Conservation (phyloP, 2,797 vertebrate genomes). For the Karalla daura region DNA sequence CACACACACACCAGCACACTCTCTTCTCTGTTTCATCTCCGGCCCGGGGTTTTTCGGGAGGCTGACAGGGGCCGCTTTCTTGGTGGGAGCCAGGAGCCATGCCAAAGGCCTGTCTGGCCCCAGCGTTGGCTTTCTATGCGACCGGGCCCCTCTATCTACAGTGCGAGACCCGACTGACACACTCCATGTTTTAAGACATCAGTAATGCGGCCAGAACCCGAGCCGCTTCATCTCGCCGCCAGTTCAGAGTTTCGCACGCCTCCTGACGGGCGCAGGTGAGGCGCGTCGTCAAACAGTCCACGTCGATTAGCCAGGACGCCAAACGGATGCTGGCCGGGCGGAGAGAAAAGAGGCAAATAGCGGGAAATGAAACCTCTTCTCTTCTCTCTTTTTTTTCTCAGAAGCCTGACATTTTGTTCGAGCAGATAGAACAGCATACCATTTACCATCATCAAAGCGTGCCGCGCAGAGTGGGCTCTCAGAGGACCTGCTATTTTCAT, state of each 20-base stretch:
- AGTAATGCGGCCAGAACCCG: conserved; percentile 49
- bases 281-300: conserved; percentile 26
- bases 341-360: conserved; percentile 13
- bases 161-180: conserved; percentile 52
- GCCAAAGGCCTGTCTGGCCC: conserved; percentile 60
- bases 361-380: conserved; percentile 45
- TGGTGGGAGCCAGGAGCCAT: conserved; percentile 40
- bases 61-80: conserved; percentile 68
- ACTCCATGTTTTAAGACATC: conserved; percentile 63
- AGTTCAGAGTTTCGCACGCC: conserved; percentile 57
- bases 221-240: conserved; percentile 42
- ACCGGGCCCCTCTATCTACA: conserved; percentile 30
- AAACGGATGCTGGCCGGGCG: conserved; percentile 1
- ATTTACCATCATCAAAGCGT: conserved; percentile 71
- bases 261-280: conserved; percentile 41
- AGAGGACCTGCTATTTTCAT: conserved; percentile 67
- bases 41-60: conserved; percentile 23
- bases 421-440: conserved; percentile 59
- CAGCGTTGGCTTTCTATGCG: conserved; percentile 47
- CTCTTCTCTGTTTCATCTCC: conserved; percentile 69
- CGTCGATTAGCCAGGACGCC: conserved; percentile 13
- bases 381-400: too few species aligned
- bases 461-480: conserved; percentile 53
- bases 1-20: conserved; percentile 36
- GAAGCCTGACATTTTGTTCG: conserved; percentile 50